Percentiles rank a stretch among this genome's conserved stretches.
Conservation (phyloP, 1,140 invertebrate genomes). For the Bombus polaris region DNA sequence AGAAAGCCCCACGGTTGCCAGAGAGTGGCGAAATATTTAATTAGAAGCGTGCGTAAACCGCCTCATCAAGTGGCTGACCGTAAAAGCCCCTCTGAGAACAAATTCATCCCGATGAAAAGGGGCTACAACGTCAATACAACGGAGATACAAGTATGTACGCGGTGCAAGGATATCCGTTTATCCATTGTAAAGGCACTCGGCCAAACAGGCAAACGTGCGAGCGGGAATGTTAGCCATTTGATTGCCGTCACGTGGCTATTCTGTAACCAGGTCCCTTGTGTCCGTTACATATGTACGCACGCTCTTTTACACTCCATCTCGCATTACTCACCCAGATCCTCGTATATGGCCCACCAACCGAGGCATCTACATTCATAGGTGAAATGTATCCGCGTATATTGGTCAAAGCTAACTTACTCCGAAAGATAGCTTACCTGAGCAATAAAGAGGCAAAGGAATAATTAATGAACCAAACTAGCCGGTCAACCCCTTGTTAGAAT, state of each 20-base stretch:
- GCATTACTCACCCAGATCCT: conserved; percentile 4
- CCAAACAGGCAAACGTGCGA: conserved; percentile 5
- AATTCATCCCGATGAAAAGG: conserved; percentile 17
- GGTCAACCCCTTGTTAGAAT: background rate
- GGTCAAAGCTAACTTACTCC: conserved; percentile 6
- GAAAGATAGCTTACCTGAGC: conserved; percentile 33
- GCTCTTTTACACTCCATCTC: conserved; percentile 27
- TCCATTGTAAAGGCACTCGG: conserved; percentile 40
- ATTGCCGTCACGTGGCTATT: conserved; percentile 44
- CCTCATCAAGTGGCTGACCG: background rate
- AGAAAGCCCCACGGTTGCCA: background rate
- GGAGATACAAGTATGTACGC: conserved; percentile 19
- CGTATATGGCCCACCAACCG: background rate
- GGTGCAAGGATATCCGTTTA: conserved; percentile 44
- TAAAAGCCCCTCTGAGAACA: conserved; percentile 20
- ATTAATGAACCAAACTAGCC: conserved; percentile 55
- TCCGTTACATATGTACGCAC: conserved; percentile 5
- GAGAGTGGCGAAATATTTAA: conserved; percentile 17
- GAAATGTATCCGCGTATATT: background rate
- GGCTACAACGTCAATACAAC: background rate
- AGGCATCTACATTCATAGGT: conserved; percentile 33
- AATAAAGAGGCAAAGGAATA: conserved; percentile 59
- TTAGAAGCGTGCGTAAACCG: conserved; percentile 14
- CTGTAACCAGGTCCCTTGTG: conserved; percentile 2
- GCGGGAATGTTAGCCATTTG: conserved; percentile 45